Percentiles rank a stretch among this genome's conserved stretches.
Evolutionary conservation across 2,113 vertebrate species (phyloP).

Genomic region (Rhinoderma darwinii): DNA sequence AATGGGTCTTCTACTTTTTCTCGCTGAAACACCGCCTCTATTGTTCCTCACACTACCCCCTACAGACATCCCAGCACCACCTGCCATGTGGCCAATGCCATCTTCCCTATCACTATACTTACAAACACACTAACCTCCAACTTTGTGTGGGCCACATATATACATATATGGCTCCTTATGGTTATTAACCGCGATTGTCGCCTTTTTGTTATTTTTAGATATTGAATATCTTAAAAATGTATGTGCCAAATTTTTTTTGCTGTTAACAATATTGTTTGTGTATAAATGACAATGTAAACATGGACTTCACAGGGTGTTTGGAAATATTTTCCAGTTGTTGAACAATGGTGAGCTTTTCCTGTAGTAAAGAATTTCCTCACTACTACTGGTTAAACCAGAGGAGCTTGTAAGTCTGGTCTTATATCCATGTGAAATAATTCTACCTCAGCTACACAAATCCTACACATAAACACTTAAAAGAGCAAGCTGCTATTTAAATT

Average conservation of each 20-base stretch:
- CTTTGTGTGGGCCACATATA: no score
- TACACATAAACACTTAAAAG: not conserved
- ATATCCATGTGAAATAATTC: not conserved
- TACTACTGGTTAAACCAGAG: conserved; percentile 5
- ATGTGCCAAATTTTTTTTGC: not conserved
- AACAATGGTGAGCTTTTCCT: conserved; percentile 14
- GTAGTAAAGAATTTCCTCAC: not conserved
- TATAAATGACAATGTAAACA: not conserved
- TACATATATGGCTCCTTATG: no score
- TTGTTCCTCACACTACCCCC: no score
- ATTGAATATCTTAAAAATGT: not conserved
- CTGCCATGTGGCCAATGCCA: no score
- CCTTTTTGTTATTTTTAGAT: not conserved
- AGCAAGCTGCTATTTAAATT: not conserved
- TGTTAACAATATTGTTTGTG: not conserved
- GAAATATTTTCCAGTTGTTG: not conserved
- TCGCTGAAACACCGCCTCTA: no score
- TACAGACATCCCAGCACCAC: no score
- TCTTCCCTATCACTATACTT: no score
- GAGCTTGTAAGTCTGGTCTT: conserved; percentile 32
- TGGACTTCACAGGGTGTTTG: not conserved
- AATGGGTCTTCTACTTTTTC: no score
- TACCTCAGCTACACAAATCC: not conserved
- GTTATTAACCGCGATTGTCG: no score
- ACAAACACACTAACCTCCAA: no score